These are phyloP conservation scores for Enteromius radiatus DNA, from an alignment of 2,797 vertebrate species.

Conservation along the genomic window DNA sequence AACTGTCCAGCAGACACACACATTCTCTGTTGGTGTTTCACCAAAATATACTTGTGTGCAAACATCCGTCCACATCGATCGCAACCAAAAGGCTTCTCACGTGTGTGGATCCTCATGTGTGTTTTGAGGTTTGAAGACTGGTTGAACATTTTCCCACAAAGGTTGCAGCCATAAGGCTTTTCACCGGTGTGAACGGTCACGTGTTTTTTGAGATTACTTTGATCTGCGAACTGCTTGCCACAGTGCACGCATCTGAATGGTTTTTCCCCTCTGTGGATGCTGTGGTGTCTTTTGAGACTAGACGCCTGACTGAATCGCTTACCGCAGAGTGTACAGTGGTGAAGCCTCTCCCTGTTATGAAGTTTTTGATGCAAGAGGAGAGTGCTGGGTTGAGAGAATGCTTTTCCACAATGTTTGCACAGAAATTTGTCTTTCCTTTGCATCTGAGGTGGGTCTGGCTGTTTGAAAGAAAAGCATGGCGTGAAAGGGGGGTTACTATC, in stretches of 20 bases:
- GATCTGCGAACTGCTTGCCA: conserved; percentile 59
- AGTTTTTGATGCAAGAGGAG: conserved; percentile 54
- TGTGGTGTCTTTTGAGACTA: conserved; percentile 63
- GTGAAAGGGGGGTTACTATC: conserved; percentile 11
- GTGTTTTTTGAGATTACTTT: conserved; percentile 60
- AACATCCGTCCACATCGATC: conserved; percentile 60
- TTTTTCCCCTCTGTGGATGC: conserved; percentile 61
- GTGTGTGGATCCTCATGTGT: conserved; percentile 65
- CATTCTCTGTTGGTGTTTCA: conserved; percentile 62
- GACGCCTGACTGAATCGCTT: conserved; percentile 63
- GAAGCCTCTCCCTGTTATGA: conserved; percentile 52
- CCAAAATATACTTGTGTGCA: conserved; percentile 58
- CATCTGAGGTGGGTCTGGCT: neutral
- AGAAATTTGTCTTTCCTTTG: conserved; percentile 50
- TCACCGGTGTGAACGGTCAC: conserved; percentile 62
- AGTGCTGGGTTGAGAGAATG: conserved; percentile 49
- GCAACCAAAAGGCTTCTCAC: conserved; percentile 61
- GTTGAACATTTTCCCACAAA: conserved; percentile 63
- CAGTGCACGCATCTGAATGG: conserved; percentile 62
- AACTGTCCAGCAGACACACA: conserved; percentile 43
- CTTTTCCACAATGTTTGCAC: conserved; percentile 59
- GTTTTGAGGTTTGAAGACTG: conserved; percentile 67
- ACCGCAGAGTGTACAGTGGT: conserved; percentile 59
- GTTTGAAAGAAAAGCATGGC: conserved; percentile 19
- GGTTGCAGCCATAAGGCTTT: conserved; percentile 57